These are phyloP conservation scores for Archegozetes longisetosus DNA, from an alignment of 1,140 invertebrate genomes.

Conservation along the genomic window DNA sequence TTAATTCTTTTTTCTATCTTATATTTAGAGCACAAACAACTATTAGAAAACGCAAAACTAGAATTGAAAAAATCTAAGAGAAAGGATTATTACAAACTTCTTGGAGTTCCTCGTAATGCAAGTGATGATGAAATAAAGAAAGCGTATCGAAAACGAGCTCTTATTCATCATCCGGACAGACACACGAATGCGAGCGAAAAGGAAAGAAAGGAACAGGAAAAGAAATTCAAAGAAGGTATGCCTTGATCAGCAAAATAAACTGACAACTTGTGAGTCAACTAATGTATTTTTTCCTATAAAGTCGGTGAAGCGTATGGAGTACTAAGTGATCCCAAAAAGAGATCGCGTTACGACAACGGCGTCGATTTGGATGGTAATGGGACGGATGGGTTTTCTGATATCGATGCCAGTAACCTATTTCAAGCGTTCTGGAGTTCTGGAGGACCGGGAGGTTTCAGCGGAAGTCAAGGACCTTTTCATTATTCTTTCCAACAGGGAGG, in stretches of 20 bases:
- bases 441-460: slow-evolving; percentile 23
- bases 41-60: slow-evolving; percentile 65
- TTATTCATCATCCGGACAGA: slow-evolving; percentile 79
- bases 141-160: slow-evolving; percentile 78
- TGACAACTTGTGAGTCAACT: background rate
- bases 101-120: slow-evolving; percentile 63
- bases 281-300: slow-evolving; percentile 9
- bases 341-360: slow-evolving; percentile 77
- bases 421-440: slow-evolving; percentile 49
- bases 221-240: slow-evolving; percentile 71
- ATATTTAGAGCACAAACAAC: slow-evolving; percentile 27
- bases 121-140: slow-evolving; percentile 52
- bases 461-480: background rate
- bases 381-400: slow-evolving; percentile 33
- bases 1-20: slow-evolving; percentile 11
- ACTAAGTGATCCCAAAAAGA: slow-evolving; percentile 79
- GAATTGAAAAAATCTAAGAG: slow-evolving; percentile 66
- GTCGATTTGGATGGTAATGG: slow-evolving; percentile 61
- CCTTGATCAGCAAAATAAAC: background rate
- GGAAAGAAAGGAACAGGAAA: slow-evolving; percentile 76
- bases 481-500: background rate
- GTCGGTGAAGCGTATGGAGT: slow-evolving; percentile 91
- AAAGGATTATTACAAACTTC: slow-evolving; percentile 95
- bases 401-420: slow-evolving; percentile 59
- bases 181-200: slow-evolving; percentile 66